Evolutionary conservation across 1,140 invertebrate genomes (phyloP), one percentile per base, ranked within the genome.

Genomic region (Artemia franciscana): DNA sequence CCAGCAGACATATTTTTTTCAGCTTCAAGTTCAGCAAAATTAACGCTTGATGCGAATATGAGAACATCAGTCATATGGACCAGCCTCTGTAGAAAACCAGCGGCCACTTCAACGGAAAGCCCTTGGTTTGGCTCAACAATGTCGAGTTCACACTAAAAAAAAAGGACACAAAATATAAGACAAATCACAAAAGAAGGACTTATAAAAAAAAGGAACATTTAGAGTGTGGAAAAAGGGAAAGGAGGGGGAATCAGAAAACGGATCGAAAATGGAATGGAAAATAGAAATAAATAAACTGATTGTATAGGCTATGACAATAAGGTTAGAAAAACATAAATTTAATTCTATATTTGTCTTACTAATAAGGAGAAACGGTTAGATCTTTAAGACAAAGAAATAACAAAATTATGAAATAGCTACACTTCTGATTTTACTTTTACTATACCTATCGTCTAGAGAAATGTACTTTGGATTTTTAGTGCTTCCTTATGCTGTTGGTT

Each of bases 1-100:
- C 96, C 96, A 69, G 86, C 90, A n/a, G 93, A 94, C 93, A 98
- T 98, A 71, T 97, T 98, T 76, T 98, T 99, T 73, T 99, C 96
- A 0, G 92, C 88, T 75, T 99, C 96, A 27, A 98, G 75, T 76
- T 99, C 95, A 60, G 85, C 86, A 71, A 99, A 97, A 76, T 94
- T 98, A 30, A 95, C 79, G 5, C 91, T 91, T 69, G 90, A 94
- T 59, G 93, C 91, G 77, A 99, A 98, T 65, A 98, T 92, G 51
- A 99, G 79, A 21, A 98, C 90, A 72, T 99, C 96, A 1, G 93
- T 91, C 85, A 99, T 90, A 72, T 93, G 93, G 63, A 97, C 93
- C 64, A 99, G 80, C 61, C 95, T 80, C 72, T 96, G 91, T 5
- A 98, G 79, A 73, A 98, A 95, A 15, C 89, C 90, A 18, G 96